Evolutionary conservation across 1,140 invertebrate species (phyloP).

Genomic region (Eufriesea mexicana): DNA sequence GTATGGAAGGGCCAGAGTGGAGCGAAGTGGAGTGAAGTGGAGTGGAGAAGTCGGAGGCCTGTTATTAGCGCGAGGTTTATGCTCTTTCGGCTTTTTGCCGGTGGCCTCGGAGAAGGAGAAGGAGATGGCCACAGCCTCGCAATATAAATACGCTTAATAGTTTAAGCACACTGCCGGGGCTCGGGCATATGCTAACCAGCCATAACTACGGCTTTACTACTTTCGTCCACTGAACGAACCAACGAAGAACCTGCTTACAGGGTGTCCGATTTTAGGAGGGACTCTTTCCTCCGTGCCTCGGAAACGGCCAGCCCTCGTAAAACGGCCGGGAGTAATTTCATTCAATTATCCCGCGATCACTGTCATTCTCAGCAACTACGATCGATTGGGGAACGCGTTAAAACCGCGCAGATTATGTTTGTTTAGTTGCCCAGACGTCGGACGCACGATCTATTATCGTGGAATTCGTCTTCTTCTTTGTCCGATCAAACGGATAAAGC

Average conservation of each 20-base stretch:
- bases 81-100: conserved; percentile 77
- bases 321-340: conserved; percentile 19
- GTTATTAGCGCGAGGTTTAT: conserved; percentile 82
- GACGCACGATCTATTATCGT: not conserved
- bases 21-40: conserved; percentile 75
- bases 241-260: conserved; percentile 6
- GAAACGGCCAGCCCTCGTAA: conserved; percentile 18
- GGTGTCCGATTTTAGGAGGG: conserved; percentile 32
- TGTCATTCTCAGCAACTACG: conserved; percentile 40
- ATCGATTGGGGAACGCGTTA: conserved; percentile 1
- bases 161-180: conserved; percentile 80
- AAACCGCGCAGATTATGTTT: not conserved
- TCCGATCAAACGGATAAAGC: not conserved
- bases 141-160: conserved; percentile 83
- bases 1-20: conserved; percentile 61
- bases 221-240: conserved; percentile 68
- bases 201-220: conserved; percentile 81
- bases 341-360: conserved; percentile 41
- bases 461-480: not conserved
- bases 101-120: conserved; percentile 59
- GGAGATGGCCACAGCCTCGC: conserved; percentile 76
- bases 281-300: not conserved
- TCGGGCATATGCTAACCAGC: conserved; percentile 80
- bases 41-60: conserved; percentile 77
- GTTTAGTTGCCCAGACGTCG: not conserved